These are phyloP conservation scores for Drosophila multiciliata DNA, from an alignment of 2,888 invertebrate genomes.

Conservation along the genomic window DNA sequence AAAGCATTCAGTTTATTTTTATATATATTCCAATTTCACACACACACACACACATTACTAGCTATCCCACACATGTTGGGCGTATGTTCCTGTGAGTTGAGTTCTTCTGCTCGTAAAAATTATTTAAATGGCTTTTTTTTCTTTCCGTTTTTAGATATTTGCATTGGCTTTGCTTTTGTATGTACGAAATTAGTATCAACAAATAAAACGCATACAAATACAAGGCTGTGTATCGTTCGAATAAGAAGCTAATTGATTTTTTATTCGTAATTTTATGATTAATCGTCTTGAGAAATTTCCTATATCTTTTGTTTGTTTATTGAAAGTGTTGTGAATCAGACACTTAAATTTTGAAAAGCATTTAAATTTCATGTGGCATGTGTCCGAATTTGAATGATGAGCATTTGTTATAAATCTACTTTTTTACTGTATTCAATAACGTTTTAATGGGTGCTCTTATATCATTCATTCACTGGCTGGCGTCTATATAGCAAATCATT, in stretches of 20 bases:
- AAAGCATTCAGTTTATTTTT: conserved; percentile 68
- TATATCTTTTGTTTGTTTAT: conserved; percentile 59
- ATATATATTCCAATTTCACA: conserved; percentile 34
- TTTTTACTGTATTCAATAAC: conserved; percentile 20
- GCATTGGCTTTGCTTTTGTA: conserved; percentile 48
- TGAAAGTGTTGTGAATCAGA: conserved; percentile 42
- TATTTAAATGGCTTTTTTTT: conserved; percentile 58
- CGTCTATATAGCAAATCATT: conserved; percentile 27
- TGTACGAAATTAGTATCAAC: conserved; percentile 52
- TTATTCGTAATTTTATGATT: conserved; percentile 75
- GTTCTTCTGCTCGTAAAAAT: conserved; percentile 55
- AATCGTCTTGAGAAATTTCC: conserved; percentile 71
- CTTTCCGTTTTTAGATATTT: conserved; percentile 47
- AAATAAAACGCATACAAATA: conserved; percentile 1
- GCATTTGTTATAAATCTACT: conserved; percentile 41
- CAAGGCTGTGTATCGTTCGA: conserved; percentile 16
- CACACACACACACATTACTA: conserved; percentile 28
- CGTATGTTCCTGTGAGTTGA: conserved; percentile 35
- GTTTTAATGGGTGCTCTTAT: conserved; percentile 25
- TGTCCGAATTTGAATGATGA: conserved; percentile 60
- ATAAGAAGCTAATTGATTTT: conserved; percentile 70
- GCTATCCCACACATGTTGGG: conserved; percentile 52
- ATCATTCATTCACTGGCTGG: conserved; percentile 19
- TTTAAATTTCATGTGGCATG: conserved; percentile 46
- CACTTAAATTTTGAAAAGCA: conserved; percentile 45